phyloP scores from a whole-genome alignment of 2,113 vertebrate species.

The Pseudorhombus dupliciocellatus region DNA sequence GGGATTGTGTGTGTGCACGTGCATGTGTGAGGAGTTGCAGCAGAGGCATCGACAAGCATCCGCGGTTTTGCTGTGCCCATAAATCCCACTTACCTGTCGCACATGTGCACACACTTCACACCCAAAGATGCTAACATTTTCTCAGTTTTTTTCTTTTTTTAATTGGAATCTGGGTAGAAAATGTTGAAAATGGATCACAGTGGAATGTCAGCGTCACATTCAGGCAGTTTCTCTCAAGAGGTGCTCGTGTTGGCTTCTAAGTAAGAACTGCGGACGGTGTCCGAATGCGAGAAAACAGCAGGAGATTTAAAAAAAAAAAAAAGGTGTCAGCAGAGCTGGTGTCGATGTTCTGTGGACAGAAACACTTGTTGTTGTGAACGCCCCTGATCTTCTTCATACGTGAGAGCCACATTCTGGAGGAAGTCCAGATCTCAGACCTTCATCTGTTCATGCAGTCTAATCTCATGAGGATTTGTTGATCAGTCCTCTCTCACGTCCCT shows the following conservation, averaged over 20 bases:
- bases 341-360: no score
- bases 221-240: not conserved
- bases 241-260: no score
- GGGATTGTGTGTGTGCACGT: conserved; percentile 27
- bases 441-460: conserved; percentile 3
- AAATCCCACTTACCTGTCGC: conserved; percentile 68
- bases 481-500: not conserved
- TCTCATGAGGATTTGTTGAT: not conserved
- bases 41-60: conserved; percentile 71
- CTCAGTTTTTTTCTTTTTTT: conserved; percentile 24
- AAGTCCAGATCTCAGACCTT: not conserved
- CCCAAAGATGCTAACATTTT: conserved; percentile 66
- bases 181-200: conserved; percentile 37
- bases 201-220: conserved; percentile 64
- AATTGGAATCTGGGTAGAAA: conserved; percentile 18
- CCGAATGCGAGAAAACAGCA: no score
- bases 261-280: no score
- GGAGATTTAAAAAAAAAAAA: no score
- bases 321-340: no score
- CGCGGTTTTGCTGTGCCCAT: conserved; percentile 70
- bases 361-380: no score
- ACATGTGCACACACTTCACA: conserved; percentile 27
- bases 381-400: no score
- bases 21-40: conserved; percentile 46
- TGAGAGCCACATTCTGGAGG: no score